Conservation (phyloP, 2,113 vertebrate genomes). For the Callospermophilus lateralis region DNA sequence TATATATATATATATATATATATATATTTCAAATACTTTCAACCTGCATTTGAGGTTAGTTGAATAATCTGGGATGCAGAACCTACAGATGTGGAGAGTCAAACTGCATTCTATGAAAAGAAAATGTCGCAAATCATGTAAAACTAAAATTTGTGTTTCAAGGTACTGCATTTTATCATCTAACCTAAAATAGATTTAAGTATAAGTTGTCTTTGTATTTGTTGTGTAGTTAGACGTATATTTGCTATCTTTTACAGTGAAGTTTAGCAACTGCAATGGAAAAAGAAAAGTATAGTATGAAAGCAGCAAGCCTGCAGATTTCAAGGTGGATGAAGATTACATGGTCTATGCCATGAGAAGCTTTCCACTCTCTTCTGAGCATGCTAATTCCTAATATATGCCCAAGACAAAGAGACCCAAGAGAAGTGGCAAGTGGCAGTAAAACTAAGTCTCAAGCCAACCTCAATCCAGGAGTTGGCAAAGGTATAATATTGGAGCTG, state of each 20-base stretch:
- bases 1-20: too few relatives aligned
- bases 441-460: too few relatives aligned
- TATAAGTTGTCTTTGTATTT: not conserved
- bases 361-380: constrained; percentile 87
- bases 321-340: constrained; percentile 93
- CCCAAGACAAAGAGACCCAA: too few relatives aligned
- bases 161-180: not conserved
- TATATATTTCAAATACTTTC: not conserved
- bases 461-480: too few relatives aligned
- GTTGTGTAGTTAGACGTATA: not conserved
- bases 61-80: not conserved
- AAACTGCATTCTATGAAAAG: not conserved
- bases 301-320: constrained; percentile 93
- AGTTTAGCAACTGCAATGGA: constrained; percentile 92
- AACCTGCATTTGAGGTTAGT: not conserved
- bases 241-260: constrained; percentile 88
- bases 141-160: not conserved
- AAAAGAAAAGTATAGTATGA: constrained; percentile 91
- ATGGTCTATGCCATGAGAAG: constrained; percentile 92
- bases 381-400: constrained; percentile 89
- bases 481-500: too few relatives aligned
- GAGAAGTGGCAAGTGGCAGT: too few relatives aligned
- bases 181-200: not conserved
- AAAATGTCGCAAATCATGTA: not conserved
- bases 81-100: not conserved